phyloP scores from a whole-genome alignment of 2,888 invertebrate genomes.

The Eurytoma californica region DNA sequence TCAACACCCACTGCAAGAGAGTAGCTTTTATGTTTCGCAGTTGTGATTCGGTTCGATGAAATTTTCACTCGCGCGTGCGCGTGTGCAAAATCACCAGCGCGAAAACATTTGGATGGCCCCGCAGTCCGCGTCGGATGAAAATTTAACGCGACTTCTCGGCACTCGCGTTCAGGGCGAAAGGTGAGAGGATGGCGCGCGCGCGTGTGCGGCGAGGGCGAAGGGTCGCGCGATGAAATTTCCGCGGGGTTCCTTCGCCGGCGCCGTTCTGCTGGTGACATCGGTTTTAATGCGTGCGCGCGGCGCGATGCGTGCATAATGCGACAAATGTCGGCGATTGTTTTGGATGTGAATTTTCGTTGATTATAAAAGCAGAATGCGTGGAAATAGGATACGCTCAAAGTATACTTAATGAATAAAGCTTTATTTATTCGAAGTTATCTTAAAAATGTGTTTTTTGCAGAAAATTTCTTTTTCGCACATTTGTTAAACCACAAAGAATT shows the following conservation, averaged over 20 bases:
- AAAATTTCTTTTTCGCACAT: neutral
- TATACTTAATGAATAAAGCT: neutral
- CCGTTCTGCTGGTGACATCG: conserved; percentile 12
- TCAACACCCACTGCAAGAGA: neutral
- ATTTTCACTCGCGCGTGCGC: conserved; percentile 34
- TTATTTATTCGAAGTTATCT: neutral
- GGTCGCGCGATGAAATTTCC: neutral
- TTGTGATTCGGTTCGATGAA: conserved; percentile 54
- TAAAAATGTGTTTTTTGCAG: neutral
- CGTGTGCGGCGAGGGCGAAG: neutral
- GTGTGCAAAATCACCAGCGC: conserved; percentile 48
- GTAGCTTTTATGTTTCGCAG: conserved; percentile 6
- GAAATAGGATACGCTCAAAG: no score
- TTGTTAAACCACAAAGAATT: no score
- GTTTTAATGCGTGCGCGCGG: conserved; percentile 8
- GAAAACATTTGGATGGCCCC: conserved; percentile 62
- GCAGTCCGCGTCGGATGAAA: conserved; percentile 58
- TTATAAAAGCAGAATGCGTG: neutral
- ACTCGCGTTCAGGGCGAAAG: neutral
- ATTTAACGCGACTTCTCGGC: conserved; percentile 54
- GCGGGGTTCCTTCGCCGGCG: neutral
- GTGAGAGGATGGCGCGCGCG: neutral
- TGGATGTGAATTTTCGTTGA: conserved; percentile 3
- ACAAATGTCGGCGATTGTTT: neutral
- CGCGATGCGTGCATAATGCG: neutral